Evolutionary conservation across 2,888 invertebrate genomes (phyloP).

Genomic region (Nephrotoma guestfalica): DNA sequence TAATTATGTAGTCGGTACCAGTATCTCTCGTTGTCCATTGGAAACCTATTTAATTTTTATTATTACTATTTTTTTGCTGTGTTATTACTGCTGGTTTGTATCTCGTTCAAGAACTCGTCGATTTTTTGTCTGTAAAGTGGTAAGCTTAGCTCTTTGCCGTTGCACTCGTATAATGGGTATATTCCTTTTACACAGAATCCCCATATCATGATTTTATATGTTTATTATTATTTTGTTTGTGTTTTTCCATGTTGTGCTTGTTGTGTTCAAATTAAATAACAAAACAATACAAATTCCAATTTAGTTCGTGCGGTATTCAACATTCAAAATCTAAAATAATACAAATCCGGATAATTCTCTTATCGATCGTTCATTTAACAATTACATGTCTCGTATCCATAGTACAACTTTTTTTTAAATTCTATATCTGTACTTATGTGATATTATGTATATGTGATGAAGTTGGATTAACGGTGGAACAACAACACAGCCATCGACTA

Average conservation of each 20-base stretch:
- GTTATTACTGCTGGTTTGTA: background rate
- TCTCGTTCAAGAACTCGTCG: background rate
- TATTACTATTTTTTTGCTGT: background rate
- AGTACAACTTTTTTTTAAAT: background rate
- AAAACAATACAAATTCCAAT: background rate
- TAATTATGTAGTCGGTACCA: background rate
- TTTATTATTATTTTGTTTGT: background rate
- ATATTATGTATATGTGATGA: background rate
- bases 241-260: background rate
- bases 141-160: background rate
- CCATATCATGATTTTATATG: background rate
- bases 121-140: background rate
- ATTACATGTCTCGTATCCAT: background rate
- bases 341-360: background rate
- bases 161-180: background rate
- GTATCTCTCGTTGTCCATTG: background rate
- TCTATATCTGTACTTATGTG: background rate
- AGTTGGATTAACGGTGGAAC: background rate
- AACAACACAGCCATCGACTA: background rate
- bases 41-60: background rate
- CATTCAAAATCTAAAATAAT: background rate
- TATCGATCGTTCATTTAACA: background rate
- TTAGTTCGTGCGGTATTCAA: background rate
- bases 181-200: background rate
- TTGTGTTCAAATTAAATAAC: background rate